Evolutionary conservation across 1,140 invertebrate genomes (phyloP).

Genomic region (Andricus grossulariae): DNA sequence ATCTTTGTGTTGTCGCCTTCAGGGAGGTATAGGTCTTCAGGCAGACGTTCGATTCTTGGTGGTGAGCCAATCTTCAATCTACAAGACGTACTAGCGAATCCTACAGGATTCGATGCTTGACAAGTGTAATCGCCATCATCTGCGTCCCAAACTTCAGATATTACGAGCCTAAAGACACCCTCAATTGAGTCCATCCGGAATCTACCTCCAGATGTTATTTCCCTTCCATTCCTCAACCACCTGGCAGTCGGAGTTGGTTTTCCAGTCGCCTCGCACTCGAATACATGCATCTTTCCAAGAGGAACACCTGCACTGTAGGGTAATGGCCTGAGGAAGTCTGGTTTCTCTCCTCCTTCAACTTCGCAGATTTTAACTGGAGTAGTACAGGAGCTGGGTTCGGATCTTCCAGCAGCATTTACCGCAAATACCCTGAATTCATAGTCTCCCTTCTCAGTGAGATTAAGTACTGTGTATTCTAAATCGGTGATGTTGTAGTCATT

Average conservation of each 20-base stretch:
- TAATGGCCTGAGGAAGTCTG: conserved; percentile 92
- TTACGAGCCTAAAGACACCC: conserved; percentile 90
- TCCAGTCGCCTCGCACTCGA: conserved; percentile 93
- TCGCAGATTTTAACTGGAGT: conserved; percentile 92
- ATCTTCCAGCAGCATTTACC: conserved; percentile 87
- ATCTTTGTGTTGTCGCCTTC: conserved; percentile 97
- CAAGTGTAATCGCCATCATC: conserved; percentile 98
- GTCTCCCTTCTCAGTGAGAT: conserved; percentile 89
- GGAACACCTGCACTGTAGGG: conserved; percentile 86
- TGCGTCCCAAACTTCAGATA: conserved; percentile 91
- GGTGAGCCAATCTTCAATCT: conserved; percentile 94
- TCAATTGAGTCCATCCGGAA: conserved; percentile 86
- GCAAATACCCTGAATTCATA: conserved; percentile 96
- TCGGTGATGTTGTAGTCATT: conserved; percentile 93
- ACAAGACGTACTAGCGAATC: conserved; percentile 90
- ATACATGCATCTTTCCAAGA: conserved; percentile 88
- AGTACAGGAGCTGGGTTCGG: conserved; percentile 91
- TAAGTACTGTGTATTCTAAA: conserved; percentile 87
- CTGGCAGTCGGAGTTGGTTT: conserved; percentile 91
- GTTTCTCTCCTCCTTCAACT: conserved; percentile 91
- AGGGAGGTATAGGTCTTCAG: conserved; percentile 90
- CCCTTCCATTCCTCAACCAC: conserved; percentile 95
- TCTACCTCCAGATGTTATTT: conserved; percentile 84
- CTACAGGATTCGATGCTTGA: conserved; percentile 94
- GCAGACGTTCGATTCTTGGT: conserved; percentile 94